Evolutionary conservation across 1,140 invertebrate species (phyloP).

Genomic region (Dendrolimus kikuchii): DNA sequence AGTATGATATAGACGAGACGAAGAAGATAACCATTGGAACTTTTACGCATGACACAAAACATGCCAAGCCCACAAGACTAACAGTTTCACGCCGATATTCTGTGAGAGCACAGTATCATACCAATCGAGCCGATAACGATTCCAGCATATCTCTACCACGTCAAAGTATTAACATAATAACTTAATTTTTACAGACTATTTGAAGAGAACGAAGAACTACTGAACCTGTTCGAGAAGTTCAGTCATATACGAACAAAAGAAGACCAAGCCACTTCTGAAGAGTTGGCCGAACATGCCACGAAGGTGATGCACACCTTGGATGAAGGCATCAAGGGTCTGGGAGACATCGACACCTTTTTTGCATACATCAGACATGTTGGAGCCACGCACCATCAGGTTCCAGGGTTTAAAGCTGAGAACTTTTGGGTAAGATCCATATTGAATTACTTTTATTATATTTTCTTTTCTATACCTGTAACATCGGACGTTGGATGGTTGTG

Average conservation of each 20-base stretch:
- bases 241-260: slow-evolving; percentile 82
- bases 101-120: too few relatives aligned
- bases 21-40: too few relatives aligned
- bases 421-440: slow-evolving; percentile 81
- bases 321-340: slow-evolving; percentile 87
- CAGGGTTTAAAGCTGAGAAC: slow-evolving; percentile 86
- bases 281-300: slow-evolving; percentile 88
- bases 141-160: too few relatives aligned
- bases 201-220: slow-evolving; percentile 87
- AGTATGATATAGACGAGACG: too few relatives aligned
- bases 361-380: slow-evolving; percentile 86
- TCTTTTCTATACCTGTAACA: too few relatives aligned
- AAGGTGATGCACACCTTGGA: slow-evolving; percentile 91
- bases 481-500: too few relatives aligned
- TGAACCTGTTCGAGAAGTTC: slow-evolving; percentile 87
- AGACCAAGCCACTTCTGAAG: slow-evolving; percentile 82
- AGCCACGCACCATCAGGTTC: slow-evolving; percentile 85
- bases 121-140: too few relatives aligned
- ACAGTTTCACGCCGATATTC: too few relatives aligned
- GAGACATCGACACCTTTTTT: slow-evolving; percentile 88
- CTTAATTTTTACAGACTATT: slow-evolving; percentile 79
- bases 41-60: too few relatives aligned
- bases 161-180: too few relatives aligned
- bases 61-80: too few relatives aligned
- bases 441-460: too few relatives aligned